Evolutionary conservation across 1,140 invertebrate species (phyloP), one percentile per base, ranked within the genome.

Genomic region (Penaeus vannamei): DNA sequence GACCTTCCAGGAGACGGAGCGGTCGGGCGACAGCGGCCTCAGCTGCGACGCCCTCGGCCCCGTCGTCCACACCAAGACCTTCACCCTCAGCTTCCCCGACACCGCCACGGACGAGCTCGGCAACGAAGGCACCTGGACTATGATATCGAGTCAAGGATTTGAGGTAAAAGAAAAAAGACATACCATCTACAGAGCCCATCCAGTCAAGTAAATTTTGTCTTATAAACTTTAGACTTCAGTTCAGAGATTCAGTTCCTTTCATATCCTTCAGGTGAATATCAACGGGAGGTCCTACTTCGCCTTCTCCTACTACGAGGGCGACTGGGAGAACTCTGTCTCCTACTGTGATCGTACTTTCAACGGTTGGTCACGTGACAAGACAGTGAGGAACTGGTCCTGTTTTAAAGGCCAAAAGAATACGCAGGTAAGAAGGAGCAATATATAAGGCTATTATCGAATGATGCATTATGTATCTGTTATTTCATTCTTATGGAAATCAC

Each of bases 61-160:
- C 26, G 61, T 83, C 36, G 29, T 83, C 22, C 72, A 76, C 26
- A 76, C 29, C 29, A 29, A 76, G 72, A 76, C 72, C 14, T 26
- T 76, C n/a, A 76, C 72, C 12, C 36, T 72, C 36, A 46, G 60
- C 14, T 84, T 26, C 42, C 94, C 94, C 22, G 93, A 94, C 92
- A 69, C 93, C 12, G 94, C 93, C 81, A 85, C 93, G 32, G 94
- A 94, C 91, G 90, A 93, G 81, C 93, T 91, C 86, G 93, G 93
- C 42, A 94, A 94, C 89, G 91, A 91, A 85, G 94, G 93, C 59
- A 93, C 92, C 83, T 94, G 94, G 94, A 94, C 94, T 22, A 91
- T 94, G 59, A 93, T 94, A 62, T 94, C 94, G 89, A 94, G 94
- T 87, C 92, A 93, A 91, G 93, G 93, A 19, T 93, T 93, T 83